A percentile compares a stretch with the other conserved stretches of the same genome.
These are phyloP conservation scores for Amazona vittata DNA, from an alignment of 2,113 vertebrate genomes.

Conservation along the genomic window DNA sequence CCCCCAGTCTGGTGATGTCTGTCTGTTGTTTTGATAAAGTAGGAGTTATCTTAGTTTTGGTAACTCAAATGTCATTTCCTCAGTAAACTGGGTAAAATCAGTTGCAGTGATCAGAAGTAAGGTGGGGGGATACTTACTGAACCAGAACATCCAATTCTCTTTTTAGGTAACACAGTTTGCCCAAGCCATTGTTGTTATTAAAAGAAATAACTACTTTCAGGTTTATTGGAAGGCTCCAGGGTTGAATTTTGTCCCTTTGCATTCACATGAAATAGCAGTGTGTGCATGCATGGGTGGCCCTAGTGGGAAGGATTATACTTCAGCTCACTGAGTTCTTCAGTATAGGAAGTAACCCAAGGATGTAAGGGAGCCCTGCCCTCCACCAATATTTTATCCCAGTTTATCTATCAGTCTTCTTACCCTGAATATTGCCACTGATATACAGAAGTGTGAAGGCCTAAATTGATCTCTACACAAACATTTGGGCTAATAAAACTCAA, in stretches of 20 bases:
- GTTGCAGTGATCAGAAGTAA: background rate
- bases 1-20: rapidly evolving
- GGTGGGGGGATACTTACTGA: background rate
- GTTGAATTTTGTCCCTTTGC: background rate
- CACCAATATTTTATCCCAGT: background rate
- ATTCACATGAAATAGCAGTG: background rate
- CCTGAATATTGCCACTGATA: background rate
- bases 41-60: background rate
- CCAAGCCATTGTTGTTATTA: background rate
- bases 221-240: background rate
- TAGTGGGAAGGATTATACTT: background rate
- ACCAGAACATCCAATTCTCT: background rate
- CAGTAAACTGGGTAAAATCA: background rate
- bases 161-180: background rate
- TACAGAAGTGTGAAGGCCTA: background rate
- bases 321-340: background rate
- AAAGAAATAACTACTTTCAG: background rate
- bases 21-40: background rate
- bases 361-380: background rate
- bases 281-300: background rate
- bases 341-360: background rate
- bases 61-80: background rate
- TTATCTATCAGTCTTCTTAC: background rate
- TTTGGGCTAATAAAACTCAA: conserved; percentile 5
- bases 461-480: background rate